Base-by-base conservation (phyloP, 35 echinoderm and acorn worm genomes). In the Apostichopus japonicus region DNA sequence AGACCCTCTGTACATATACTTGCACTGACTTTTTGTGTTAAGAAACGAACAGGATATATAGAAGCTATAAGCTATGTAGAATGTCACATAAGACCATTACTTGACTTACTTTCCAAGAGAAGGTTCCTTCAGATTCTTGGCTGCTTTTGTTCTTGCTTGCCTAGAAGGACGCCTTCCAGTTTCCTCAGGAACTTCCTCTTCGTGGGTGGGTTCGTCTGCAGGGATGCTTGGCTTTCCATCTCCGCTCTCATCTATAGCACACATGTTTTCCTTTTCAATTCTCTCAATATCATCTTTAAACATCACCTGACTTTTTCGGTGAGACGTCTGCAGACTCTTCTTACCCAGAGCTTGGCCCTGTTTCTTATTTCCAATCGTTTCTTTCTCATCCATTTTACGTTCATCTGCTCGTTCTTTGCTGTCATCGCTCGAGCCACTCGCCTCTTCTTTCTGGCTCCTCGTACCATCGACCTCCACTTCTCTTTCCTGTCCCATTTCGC, bases 61-160 rank as follows among this genome's bases (percentile, higher is more conserved):
- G 33, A 44, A 44, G 33, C 33, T 25, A 44, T 44, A 44, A 44
- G 33, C 33, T 44, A 44, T 44, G 33, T 44, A 44, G 33, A 44
- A 44, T 44, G 2, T 44, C 2, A 44, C 2, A 44, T 44, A 44
- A 44, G 33, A 44, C 33, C 2, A 44, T 0, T 44, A 44, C 4
- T 44, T 44, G 51, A 89, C 86, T 72, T 44, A 89, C 86, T 65
- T 89, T 23, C 56, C 57, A 16, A 89, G 86, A 65, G 61, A 71
- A 27, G 86, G 86, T 72, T 89, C 86, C 53, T 89, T 89, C 6
- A 89, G 62, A 27, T 65, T 89, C 62, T 53, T 63, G 22, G 67
- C 86, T 65, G 86, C 86, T 72, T 89, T 89, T 67, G 67, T 63
- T 73, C 86, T 89, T 53, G 86, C 86, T 54, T 89, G 86, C 44